Conservation (phyloP, 2,888 invertebrate species). For the Drosophila mettleri region DNA sequence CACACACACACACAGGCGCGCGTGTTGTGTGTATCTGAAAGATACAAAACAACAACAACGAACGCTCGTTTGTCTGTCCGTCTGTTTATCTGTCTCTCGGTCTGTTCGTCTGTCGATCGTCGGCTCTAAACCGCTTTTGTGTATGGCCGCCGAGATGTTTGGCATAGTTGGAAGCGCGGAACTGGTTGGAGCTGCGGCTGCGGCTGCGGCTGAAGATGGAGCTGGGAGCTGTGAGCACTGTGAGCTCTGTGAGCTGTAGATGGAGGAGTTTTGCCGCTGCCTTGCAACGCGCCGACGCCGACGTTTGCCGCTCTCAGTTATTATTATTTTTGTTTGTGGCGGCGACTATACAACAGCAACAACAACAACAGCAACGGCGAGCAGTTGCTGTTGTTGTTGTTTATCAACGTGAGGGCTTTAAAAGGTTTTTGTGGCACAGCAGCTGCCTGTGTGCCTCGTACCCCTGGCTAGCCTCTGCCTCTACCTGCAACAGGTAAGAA, state of each 20-base stretch:
- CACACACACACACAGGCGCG: neutral
- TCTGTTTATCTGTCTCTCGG: slow-evolving; percentile 28
- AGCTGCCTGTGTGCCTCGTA: slow-evolving; percentile 51
- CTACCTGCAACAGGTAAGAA: slow-evolving; percentile 79
- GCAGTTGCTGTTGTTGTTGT: slow-evolving; percentile 42
- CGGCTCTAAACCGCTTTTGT: slow-evolving; percentile 76
- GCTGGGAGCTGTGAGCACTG: slow-evolving; percentile 40
- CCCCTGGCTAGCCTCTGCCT: slow-evolving; percentile 38
- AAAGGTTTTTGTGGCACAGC: slow-evolving; percentile 77
- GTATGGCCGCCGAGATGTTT: slow-evolving; percentile 73
- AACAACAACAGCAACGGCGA: neutral
- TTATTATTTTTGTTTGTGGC: slow-evolving; percentile 75
- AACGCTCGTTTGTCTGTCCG: slow-evolving; percentile 47
- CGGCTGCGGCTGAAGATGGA: slow-evolving; percentile 33
- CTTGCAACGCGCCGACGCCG: slow-evolving; percentile 65
- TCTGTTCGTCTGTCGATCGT: slow-evolving; percentile 49
- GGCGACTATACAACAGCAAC: slow-evolving; percentile 59
- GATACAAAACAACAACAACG: slow-evolving; percentile 46
- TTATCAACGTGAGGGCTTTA: slow-evolving; percentile 77
- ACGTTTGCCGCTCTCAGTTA: slow-evolving; percentile 66
- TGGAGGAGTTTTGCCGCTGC: slow-evolving; percentile 41
- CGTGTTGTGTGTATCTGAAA: slow-evolving; percentile 54
- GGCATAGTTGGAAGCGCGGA: slow-evolving; percentile 77
- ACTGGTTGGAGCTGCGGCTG: slow-evolving; percentile 61
- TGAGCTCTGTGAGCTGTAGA: slow-evolving; percentile 25